These are phyloP conservation scores for Melanophora roralis DNA, from an alignment of 2,888 invertebrate species.

Conservation along the genomic window DNA sequence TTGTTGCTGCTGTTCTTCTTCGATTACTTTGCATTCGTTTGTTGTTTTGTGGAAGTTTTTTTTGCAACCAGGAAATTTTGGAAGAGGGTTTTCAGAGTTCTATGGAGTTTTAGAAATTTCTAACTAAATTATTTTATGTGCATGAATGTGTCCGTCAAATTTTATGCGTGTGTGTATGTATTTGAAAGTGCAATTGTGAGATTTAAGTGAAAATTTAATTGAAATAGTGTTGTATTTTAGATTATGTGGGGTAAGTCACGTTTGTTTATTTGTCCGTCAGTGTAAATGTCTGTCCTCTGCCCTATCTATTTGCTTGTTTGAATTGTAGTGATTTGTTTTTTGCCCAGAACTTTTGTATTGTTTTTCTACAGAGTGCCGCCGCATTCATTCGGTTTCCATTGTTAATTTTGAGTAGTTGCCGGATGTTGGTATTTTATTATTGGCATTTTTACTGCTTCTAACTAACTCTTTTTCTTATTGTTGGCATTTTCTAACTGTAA, in stretches of 20 bases:
- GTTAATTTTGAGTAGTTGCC: slow-evolving; percentile 67
- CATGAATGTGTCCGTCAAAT: too few relatives aligned
- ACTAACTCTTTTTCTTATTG: slow-evolving; percentile 3
- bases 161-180: neutral
- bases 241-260: slow-evolving; percentile 61
- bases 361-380: slow-evolving; percentile 47
- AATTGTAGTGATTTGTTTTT: slow-evolving; percentile 55
- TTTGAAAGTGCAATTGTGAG: neutral
- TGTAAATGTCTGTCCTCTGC: neutral
- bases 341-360: neutral
- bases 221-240: slow-evolving; percentile 70
- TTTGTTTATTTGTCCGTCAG: slow-evolving; percentile 34
- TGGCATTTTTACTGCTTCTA: slow-evolving; percentile 51
- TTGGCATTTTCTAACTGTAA: slow-evolving; percentile 4
- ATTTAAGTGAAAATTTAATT: slow-evolving; percentile 66
- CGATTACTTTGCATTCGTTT: slow-evolving; percentile 42
- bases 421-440: slow-evolving; percentile 65
- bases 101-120: slow-evolving; percentile 51
- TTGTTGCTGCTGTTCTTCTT: slow-evolving; percentile 26
- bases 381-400: slow-evolving; percentile 64
- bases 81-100: neutral
- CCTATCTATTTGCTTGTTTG: slow-evolving; percentile 15
- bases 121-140: slow-evolving; percentile 33
- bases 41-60: slow-evolving; percentile 18
- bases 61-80: neutral